Evolutionary conservation across 2,888 invertebrate species (phyloP).

Genomic region (Stenoptilia bipunctidactyla): DNA sequence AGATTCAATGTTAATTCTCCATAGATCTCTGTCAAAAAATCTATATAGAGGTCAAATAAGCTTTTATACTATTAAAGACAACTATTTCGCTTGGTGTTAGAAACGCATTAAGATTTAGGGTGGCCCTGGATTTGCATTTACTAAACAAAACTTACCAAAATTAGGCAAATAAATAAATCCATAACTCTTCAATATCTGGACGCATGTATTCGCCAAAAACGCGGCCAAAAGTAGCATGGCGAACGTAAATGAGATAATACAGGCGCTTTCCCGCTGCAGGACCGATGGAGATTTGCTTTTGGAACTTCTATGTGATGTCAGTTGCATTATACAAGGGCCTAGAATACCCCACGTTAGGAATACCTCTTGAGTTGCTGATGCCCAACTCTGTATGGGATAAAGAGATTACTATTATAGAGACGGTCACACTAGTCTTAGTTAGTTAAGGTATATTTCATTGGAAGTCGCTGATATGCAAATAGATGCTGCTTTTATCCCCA

Average conservation of each 20-base stretch:
- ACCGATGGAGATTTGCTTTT: slow-evolving; percentile 67
- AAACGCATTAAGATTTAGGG: no score
- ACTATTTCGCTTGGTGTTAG: no score
- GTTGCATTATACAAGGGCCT: slow-evolving; percentile 84
- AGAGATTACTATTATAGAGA: no score
- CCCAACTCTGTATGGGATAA: slow-evolving; percentile 78
- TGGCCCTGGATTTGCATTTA: no score
- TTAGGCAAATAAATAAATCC: slow-evolving; percentile 85
- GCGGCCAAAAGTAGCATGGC: slow-evolving; percentile 81
- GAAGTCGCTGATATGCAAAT: no score
- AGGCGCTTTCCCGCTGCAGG: slow-evolving; percentile 61
- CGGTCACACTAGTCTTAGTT: no score
- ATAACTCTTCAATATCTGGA: slow-evolving; percentile 80
- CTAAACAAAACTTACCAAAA: slow-evolving; percentile 90
- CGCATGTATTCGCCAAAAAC: slow-evolving; percentile 86
- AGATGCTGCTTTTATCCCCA: no score
- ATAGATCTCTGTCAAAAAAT: no score
- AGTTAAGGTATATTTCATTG: no score
- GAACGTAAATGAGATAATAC: slow-evolving; percentile 74
- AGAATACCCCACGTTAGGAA: slow-evolving; percentile 91
- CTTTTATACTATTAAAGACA: no score
- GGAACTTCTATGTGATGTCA: slow-evolving; percentile 80
- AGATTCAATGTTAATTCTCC: no score
- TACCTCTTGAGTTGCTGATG: slow-evolving; percentile 89
- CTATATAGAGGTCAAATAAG: no score